These are phyloP conservation scores for Falco biarmicus DNA, from an alignment of 2,797 vertebrate species.

Conservation along the genomic window DNA sequence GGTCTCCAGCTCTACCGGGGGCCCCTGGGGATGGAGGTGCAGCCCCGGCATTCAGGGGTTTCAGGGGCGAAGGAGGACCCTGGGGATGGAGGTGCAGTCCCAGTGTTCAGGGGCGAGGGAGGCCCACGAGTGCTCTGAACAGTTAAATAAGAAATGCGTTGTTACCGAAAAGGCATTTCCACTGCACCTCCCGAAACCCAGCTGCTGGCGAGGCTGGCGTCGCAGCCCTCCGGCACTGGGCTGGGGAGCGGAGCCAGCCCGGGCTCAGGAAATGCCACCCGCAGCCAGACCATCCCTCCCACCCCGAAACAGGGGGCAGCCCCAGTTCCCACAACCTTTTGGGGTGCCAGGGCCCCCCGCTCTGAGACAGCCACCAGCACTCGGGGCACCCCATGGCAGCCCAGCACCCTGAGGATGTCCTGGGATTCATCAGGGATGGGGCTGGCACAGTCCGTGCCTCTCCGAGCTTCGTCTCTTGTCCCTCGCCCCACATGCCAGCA, in stretches of 20 bases:
- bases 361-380: not conserved
- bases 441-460: not conserved
- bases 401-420: not conserved
- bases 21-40: not conserved
- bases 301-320: not conserved
- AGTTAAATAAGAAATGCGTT: slow-evolving; percentile 35
- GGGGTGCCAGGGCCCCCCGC: too few species aligned
- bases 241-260: not conserved
- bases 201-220: not conserved
- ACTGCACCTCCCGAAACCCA: slow-evolving; percentile 37
- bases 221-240: not conserved
- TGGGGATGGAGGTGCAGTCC: not conserved
- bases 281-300: not conserved
- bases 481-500: fast-evolving
- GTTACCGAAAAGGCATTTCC: slow-evolving; percentile 17
- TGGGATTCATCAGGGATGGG: fast-evolving
- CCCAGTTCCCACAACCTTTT: not conserved
- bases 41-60: not conserved
- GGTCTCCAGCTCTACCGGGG: not conserved
- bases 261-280: not conserved
- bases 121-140: not conserved
- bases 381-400: fast-evolving
- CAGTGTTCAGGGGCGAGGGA: not conserved
- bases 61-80: not conserved
- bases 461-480: fast-evolving